These are phyloP conservation scores for Typhlichthys eigenmanni DNA, from an alignment of 2,797 vertebrate species.

Conservation along the genomic window DNA sequence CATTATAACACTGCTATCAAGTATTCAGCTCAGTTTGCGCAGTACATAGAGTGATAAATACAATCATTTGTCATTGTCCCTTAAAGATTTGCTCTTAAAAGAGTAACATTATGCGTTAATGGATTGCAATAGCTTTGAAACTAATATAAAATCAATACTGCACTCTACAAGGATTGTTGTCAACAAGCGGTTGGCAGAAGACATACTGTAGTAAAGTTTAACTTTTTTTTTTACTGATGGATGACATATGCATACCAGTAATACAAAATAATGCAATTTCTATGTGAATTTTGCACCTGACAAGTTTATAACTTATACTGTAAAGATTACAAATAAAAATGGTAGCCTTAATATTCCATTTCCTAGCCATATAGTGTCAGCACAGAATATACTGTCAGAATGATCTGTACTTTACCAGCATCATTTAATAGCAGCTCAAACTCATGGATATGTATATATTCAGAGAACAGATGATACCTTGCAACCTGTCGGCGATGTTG, in stretches of 20 bases:
- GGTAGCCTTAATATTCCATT: no score
- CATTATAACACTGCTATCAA: not conserved
- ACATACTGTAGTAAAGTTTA: no score
- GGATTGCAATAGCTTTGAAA: constrained; percentile 1
- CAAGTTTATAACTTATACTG: no score
- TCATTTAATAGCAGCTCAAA: not conserved
- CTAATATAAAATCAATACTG: constrained; percentile 5
- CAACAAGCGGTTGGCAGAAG: constrained; percentile 3
- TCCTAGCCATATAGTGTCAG: no score
- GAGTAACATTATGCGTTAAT: constrained; percentile 1
- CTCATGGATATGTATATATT: not conserved
- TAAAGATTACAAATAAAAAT: no score
- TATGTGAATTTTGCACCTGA: no score
- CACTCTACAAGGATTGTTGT: constrained; percentile 1
- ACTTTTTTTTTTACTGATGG: no score
- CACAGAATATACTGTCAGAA: no score
- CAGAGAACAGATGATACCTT: not conserved
- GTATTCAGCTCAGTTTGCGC: not conserved
- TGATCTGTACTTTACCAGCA: no score
- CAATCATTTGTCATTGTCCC: not conserved
- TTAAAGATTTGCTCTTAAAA: constrained; percentile 8
- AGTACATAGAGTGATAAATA: constrained; percentile 1
- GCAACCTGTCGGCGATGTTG: not conserved
- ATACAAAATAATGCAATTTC: no score
- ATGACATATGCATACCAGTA: no score